Evolutionary conservation across 2,797 vertebrate species (phyloP).

Genomic region (Hippocampus kuda): DNA sequence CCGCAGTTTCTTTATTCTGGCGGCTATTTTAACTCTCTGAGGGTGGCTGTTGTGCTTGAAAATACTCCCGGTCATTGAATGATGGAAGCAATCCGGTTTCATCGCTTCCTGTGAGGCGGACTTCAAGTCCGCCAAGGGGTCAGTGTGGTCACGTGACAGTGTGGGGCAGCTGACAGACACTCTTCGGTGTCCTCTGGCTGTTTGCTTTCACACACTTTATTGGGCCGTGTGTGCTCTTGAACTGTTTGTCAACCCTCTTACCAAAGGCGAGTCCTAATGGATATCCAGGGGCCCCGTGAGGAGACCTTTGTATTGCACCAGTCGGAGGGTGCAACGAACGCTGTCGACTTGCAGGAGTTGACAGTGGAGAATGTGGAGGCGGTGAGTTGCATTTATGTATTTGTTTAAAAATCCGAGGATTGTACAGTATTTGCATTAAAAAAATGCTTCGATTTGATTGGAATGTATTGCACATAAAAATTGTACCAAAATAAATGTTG

Average conservation of each 20-base stretch:
- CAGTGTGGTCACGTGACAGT: slow-evolving; percentile 29
- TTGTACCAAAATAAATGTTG: neutral
- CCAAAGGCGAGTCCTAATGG: slow-evolving; percentile 13
- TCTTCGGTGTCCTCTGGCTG: slow-evolving; percentile 27
- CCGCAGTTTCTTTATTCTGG: neutral
- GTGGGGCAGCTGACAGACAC: slow-evolving; percentile 36
- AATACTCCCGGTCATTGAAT: too few relatives aligned
- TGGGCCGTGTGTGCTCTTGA: neutral
- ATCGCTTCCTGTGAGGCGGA: slow-evolving; percentile 13
- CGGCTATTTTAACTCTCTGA: neutral
- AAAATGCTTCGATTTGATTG: too few relatives aligned
- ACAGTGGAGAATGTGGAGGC: slow-evolving; percentile 66
- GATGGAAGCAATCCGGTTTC: neutral
- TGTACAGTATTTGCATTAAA: too few relatives aligned
- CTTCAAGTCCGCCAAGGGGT: slow-evolving; percentile 32
- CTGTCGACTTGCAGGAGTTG: slow-evolving; percentile 49
- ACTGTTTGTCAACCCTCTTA: neutral
- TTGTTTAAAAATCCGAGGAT: too few relatives aligned
- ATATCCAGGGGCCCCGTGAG: neutral
- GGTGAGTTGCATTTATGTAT: slow-evolving; percentile 44
- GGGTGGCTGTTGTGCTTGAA: neutral
- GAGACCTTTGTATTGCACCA: slow-evolving; percentile 1
- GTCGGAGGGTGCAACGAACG: slow-evolving; percentile 45
- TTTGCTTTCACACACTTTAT: slow-evolving; percentile 12
- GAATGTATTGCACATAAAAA: neutral